Evolutionary conservation across 1,140 invertebrate genomes (phyloP), one percentile per base, ranked within the genome.

Genomic region (Dermatophagoides farinae): DNA sequence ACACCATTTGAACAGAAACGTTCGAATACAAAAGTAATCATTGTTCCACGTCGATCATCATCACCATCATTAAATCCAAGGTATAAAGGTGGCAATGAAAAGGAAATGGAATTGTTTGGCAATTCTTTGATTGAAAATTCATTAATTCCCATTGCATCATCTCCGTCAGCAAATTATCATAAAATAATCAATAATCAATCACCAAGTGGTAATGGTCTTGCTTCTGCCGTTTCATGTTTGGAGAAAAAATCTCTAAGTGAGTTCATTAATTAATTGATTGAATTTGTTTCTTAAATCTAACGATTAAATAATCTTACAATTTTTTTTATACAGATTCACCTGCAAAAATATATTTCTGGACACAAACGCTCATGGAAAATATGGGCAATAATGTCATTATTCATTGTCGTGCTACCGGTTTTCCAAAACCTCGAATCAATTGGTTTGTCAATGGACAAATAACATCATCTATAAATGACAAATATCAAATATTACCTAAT

Each of bases 321-420:
- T 8, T 50, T 50, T 4, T 6, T 20, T 50, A 18, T 50, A 14
- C 6, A 50, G 46, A 75, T 67, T 68, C 71, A 74, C 67, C 70
- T 8, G 74, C 77, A 6, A 61, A 70, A 43, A 73, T 79, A n/a
- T 65, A 68, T 22, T 67, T 71, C 52, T 76, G 72, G 72, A 76
- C 73, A 23, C 64, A 70, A 64, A 54, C 71, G 61, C 61, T 72
- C n/a, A 62, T 77, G 52, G 77, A 78, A 62, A 67, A 67, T 12
- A 73, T 75, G 16, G 83, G 82, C 5, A 78, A 74, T 12, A 78
- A 77, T 55, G 74, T 84, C 0, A 71, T 81, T 47, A 70, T 88
- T 23, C 81, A 81, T 4, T 89, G 86, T 69, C 75, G 79, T 47
- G 78, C 78, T 0, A 71, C 74, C 46, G 83, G 84, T 20, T 73